These are phyloP conservation scores for Andrena camellia DNA, from an alignment of 2,888 invertebrate species.

Conservation along the genomic window DNA sequence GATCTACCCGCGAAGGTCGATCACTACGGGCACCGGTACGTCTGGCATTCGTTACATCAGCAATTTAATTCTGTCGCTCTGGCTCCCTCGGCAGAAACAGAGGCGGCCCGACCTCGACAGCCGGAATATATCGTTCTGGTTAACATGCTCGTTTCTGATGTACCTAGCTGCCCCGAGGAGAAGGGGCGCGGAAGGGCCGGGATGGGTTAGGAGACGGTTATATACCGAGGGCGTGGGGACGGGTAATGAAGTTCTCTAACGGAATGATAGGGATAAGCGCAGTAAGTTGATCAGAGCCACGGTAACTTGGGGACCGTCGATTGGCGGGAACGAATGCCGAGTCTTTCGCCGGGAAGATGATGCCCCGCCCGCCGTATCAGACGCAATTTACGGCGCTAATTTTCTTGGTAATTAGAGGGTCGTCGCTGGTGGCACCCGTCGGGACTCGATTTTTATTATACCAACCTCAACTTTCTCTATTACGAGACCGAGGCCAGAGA, in stretches of 20 bases:
- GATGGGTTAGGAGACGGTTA: constrained; percentile 5
- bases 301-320: constrained; percentile 13
- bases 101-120: not conserved
- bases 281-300: constrained; percentile 19
- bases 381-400: constrained; percentile 27
- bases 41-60: constrained; percentile 42
- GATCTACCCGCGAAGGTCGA: constrained; percentile 59
- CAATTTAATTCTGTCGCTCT: constrained; percentile 55
- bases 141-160: constrained; percentile 32
- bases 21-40: constrained; percentile 52
- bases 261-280: constrained; percentile 28
- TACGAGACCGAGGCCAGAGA: not conserved
- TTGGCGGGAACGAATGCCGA: not conserved
- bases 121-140: constrained; percentile 35
- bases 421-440: not conserved
- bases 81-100: constrained; percentile 26
- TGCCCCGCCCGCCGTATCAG: not conserved
- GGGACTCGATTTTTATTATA: not conserved
- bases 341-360: constrained; percentile 1
- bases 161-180: not conserved
- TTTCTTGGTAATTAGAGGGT: constrained; percentile 5
- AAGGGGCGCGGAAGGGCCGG: not conserved
- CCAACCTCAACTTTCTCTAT: not conserved
- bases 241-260: constrained; percentile 34
- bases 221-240: constrained; percentile 2